phyloP scores from a whole-genome alignment of 2,888 invertebrate species.

The Catocala nupta region DNA sequence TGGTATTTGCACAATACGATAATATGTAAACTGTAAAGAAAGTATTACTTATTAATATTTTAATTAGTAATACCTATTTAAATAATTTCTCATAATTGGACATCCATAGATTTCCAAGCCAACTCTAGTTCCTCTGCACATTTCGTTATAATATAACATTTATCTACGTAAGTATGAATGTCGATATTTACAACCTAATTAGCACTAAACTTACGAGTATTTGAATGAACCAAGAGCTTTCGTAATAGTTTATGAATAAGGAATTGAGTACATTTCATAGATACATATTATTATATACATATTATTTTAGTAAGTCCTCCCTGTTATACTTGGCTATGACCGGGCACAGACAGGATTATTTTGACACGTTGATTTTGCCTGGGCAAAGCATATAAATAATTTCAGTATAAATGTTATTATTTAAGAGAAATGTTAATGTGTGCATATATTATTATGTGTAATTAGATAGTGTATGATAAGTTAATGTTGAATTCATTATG shows the following conservation, averaged over 20 bases:
- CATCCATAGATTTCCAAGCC: too few relatives aligned
- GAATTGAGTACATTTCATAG: slow-evolving; percentile 12
- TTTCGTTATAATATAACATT: too few relatives aligned
- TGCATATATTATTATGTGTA: too few relatives aligned
- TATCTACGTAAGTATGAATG: too few relatives aligned
- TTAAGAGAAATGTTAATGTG: too few relatives aligned
- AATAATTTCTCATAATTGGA: too few relatives aligned
- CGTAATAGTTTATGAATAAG: slow-evolving; percentile 10
- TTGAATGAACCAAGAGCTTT: slow-evolving; percentile 26
- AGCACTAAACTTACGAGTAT: slow-evolving; percentile 6
- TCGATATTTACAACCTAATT: too few relatives aligned
- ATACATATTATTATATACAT: background rate
- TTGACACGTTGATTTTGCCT: background rate
- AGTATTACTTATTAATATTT: background rate
- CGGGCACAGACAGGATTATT: background rate
- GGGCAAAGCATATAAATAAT: background rate
- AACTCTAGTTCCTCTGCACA: too few relatives aligned
- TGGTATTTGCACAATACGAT: slow-evolving; percentile 2
- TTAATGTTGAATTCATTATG: too few relatives aligned
- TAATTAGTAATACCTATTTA: too few relatives aligned
- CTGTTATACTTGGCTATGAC: slow-evolving; percentile 1
- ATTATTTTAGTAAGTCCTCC: background rate
- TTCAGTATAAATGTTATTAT: too few relatives aligned
- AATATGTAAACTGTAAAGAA: background rate
- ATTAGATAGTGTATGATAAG: too few relatives aligned